A percentile compares a stretch with the other conserved stretches of the same genome.
phyloP scores from a whole-genome alignment of 2,113 vertebrate genomes.

The Scortum barcoo region DNA sequence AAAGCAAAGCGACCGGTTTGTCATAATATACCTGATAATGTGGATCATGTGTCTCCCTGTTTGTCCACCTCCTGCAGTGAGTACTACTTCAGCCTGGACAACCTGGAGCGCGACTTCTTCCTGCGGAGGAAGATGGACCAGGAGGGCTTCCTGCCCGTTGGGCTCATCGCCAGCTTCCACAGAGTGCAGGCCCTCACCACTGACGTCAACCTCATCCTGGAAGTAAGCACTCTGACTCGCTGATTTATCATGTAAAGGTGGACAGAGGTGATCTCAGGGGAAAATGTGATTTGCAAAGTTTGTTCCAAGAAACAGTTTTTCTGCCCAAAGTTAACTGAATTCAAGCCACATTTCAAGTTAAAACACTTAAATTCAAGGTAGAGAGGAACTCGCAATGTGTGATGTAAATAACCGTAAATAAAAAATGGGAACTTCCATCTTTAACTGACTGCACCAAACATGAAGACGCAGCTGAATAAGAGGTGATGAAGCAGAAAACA shows the following conservation, averaged over 20 bases:
- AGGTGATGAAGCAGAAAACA: too few relatives aligned
- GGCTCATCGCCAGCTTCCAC: slow-evolving; percentile 95
- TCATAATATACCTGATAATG: not conserved
- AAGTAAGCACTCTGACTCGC: slow-evolving; percentile 77
- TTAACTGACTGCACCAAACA: too few relatives aligned
- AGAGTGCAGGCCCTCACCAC: slow-evolving; percentile 97
- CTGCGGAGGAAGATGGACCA: slow-evolving; percentile 96
- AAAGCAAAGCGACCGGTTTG: not conserved
- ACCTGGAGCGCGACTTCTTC: slow-evolving; percentile 97
- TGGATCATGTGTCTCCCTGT: not conserved
- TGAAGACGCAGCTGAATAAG: too few relatives aligned
- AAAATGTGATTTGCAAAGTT: not conserved
- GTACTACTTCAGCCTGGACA: slow-evolving; percentile 98
- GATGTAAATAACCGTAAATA: too few relatives aligned
- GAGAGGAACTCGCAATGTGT: too few relatives aligned
- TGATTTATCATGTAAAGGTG: not conserved
- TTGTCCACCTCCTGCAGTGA: slow-evolving; percentile 83
- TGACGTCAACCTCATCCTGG: slow-evolving; percentile 91
- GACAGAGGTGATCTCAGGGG: not conserved
- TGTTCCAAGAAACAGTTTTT: not conserved
- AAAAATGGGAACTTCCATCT: too few relatives aligned
- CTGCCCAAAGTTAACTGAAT: not conserved
- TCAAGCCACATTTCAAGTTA: too few relatives aligned
- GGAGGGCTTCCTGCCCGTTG: slow-evolving; percentile 93
- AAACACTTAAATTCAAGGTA: too few relatives aligned